Conservation (phyloP, 2,888 invertebrate genomes). For the Chymomyza caudatula region DNA sequence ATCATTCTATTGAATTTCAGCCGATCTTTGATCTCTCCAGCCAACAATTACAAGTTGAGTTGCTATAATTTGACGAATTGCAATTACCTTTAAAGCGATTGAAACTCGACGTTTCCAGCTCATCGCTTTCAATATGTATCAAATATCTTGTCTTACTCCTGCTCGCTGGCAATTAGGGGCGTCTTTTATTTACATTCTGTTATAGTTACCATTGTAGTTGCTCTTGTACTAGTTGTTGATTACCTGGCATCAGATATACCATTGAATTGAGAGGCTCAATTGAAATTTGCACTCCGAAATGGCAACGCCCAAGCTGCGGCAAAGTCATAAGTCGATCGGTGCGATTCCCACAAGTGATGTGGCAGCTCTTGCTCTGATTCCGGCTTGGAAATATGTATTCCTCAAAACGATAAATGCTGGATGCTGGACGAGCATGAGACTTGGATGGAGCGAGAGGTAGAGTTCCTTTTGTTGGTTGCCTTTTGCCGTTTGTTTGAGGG, state of each 20-base stretch:
- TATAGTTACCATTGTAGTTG: neutral
- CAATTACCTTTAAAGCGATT: neutral
- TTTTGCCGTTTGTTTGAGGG: slow-evolving; percentile 35
- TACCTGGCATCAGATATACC: neutral
- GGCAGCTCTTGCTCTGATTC: slow-evolving; percentile 4
- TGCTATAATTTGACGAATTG: neutral
- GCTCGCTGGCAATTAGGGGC: neutral
- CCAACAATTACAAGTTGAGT: neutral
- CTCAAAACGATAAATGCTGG: no score
- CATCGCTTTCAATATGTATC: slow-evolving; percentile 68
- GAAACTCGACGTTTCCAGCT: slow-evolving; percentile 63
- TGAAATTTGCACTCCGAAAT: slow-evolving; percentile 50
- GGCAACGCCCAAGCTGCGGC: slow-evolving; percentile 43
- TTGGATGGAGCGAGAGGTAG: neutral
- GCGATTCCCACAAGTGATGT: slow-evolving; percentile 37
- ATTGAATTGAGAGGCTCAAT: neutral
- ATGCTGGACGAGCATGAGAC: neutral
- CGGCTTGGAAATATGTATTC: no score
- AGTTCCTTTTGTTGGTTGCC: neutral
- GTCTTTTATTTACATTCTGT: neutral
- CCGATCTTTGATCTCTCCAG: neutral
- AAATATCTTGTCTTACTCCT: slow-evolving; percentile 29
- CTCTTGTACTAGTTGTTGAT: neutral
- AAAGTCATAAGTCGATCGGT: slow-evolving; percentile 64
- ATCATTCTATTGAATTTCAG: neutral